Conservation (phyloP, 2,888 invertebrate species). For the Clunio marinus region DNA sequence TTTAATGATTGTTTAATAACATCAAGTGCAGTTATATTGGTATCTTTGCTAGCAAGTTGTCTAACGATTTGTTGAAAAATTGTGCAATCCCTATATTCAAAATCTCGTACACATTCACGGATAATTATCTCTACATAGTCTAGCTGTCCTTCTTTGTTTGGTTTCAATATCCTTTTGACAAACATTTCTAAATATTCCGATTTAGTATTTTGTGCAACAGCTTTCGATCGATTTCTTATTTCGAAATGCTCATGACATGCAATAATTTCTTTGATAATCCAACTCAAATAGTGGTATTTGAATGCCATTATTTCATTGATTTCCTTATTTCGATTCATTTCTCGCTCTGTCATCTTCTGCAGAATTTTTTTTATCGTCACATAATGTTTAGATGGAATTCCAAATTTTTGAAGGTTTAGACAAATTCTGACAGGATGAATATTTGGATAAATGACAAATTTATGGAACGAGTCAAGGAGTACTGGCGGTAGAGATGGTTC, state of each 20-base stretch:
- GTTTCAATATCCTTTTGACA: constrained; percentile 70
- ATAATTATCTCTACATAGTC: constrained; percentile 70
- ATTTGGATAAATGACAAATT: constrained; percentile 80
- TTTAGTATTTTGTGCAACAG: constrained; percentile 53
- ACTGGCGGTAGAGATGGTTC: constrained; percentile 70
- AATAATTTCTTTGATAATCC: constrained; percentile 66
- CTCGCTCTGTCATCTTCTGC: constrained; percentile 76
- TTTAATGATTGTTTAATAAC: constrained; percentile 79
- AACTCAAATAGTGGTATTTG: constrained; percentile 79
- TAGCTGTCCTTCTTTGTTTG: constrained; percentile 64
- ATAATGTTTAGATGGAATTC: constrained; percentile 68
- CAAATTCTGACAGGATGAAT: constrained; percentile 79
- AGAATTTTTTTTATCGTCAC: constrained; percentile 72
- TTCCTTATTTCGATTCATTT: constrained; percentile 77
- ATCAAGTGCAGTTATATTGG: constrained; percentile 62
- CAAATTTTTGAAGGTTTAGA: constrained; percentile 69
- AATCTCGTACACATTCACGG: constrained; percentile 81
- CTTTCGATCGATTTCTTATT: constrained; percentile 50
- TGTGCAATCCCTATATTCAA: constrained; percentile 84
- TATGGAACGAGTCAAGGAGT: constrained; percentile 72
- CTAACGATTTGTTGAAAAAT: constrained; percentile 79
- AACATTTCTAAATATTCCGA: constrained; percentile 70
- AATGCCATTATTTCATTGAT: constrained; percentile 87
- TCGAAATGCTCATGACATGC: constrained; percentile 66
- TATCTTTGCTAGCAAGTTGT: constrained; percentile 68